phyloP scores from a whole-genome alignment of 2,113 vertebrate species.

The Lontra canadensis region DNA sequence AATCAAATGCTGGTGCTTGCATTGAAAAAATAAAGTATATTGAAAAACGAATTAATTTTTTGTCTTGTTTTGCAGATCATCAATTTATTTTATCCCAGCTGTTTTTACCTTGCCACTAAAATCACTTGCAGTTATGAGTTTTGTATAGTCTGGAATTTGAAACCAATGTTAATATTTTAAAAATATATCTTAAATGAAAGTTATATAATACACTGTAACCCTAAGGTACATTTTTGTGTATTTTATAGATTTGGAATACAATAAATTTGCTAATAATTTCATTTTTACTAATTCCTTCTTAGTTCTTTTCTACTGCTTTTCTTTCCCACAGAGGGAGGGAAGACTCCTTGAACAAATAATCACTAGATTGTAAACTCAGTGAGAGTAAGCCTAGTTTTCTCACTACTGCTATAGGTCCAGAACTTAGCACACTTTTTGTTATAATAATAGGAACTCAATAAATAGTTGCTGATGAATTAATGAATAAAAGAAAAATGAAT shows the following conservation, averaged over 20 bases:
- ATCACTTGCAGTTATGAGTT: background rate
- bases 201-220: background rate
- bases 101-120: background rate
- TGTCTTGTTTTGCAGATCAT: background rate
- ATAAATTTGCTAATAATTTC: background rate
- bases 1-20: background rate
- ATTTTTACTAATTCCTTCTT: background rate
- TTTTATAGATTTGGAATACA: background rate
- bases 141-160: background rate
- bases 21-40: background rate
- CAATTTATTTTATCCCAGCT: background rate
- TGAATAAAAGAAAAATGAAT: background rate
- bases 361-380: background rate
- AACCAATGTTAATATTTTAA: slow-evolving; percentile 6
- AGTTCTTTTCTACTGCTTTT: background rate
- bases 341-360: background rate
- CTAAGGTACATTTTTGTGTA: background rate
- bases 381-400: background rate
- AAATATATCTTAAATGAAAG: background rate
- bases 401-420: background rate
- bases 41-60: background rate
- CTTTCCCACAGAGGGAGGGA: background rate
- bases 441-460: background rate
- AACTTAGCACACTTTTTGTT: background rate
- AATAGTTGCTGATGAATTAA: background rate